Conservation (phyloP, 2,888 invertebrate genomes). For the Amblyteles armatorius region DNA sequence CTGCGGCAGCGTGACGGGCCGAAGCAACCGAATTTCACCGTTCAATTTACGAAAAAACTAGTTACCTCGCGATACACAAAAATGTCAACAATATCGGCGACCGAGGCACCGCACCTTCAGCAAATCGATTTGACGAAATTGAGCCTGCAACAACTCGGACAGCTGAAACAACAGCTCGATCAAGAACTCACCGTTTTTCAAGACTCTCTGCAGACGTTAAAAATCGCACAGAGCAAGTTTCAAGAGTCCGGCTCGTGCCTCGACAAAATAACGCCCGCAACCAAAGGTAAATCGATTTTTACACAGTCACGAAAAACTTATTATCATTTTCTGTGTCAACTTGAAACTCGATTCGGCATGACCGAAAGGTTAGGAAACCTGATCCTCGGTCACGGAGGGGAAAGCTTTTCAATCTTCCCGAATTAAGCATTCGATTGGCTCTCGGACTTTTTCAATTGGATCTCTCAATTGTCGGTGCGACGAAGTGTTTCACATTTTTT, state of each 20-base stretch:
- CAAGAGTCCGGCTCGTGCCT: slow-evolving; percentile 94
- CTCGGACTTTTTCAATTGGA: background rate
- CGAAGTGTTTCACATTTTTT: background rate
- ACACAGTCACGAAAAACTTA: background rate
- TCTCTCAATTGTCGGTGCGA: background rate
- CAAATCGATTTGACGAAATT: slow-evolving; percentile 93
- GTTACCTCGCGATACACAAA: slow-evolving; percentile 62
- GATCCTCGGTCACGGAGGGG: slow-evolving; percentile 12
- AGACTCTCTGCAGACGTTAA: slow-evolving; percentile 95
- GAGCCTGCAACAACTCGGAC: slow-evolving; percentile 92
- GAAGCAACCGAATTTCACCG: background rate
- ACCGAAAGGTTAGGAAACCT: slow-evolving; percentile 59
- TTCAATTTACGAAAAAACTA: background rate
- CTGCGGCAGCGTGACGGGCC: slow-evolving; percentile 38
- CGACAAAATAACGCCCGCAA: slow-evolving; percentile 91
- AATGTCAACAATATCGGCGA: slow-evolving; percentile 88
- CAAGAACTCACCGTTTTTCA: slow-evolving; percentile 96
- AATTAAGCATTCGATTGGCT: background rate
- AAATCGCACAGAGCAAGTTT: slow-evolving; percentile 96
- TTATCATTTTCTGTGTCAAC: slow-evolving; percentile 32
- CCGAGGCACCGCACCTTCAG: slow-evolving; percentile 89
- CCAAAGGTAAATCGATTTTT: slow-evolving; percentile 86
- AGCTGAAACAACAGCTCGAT: slow-evolving; percentile 94
- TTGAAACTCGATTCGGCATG: background rate
- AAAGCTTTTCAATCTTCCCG: slow-evolving; percentile 7